A percentile compares a stretch with the other conserved stretches of the same genome.
Conservation (phyloP, 1,140 invertebrate genomes). For the Tetragonula clypearis region DNA sequence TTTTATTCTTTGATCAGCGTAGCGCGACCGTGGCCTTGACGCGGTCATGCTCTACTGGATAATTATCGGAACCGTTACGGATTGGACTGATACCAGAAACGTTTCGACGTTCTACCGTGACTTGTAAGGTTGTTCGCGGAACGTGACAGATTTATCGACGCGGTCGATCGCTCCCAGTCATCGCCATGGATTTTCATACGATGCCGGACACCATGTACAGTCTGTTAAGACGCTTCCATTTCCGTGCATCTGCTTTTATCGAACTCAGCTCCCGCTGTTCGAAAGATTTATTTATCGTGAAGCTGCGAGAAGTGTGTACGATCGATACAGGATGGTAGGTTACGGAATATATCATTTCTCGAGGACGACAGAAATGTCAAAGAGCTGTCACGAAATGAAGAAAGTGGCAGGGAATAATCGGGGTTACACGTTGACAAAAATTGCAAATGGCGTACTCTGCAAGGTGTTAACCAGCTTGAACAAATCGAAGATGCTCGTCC, state of each 20-base stretch:
- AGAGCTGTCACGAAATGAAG: not conserved
- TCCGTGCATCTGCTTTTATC: not conserved
- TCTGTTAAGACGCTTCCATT: not conserved
- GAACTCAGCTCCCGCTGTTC: no score
- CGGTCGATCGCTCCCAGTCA: not conserved
- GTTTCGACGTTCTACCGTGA: not conserved
- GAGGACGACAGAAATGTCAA: not conserved
- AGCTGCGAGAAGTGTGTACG: not conserved
- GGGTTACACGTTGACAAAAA: not conserved
- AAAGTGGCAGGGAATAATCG: not conserved
- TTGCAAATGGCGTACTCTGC: not conserved
- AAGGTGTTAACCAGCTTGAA: not conserved
- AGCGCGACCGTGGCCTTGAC: slow-evolving; percentile 72
- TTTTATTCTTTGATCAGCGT: slow-evolving; percentile 61
- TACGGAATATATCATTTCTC: not conserved
- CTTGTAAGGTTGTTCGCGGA: not conserved
- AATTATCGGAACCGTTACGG: slow-evolving; percentile 57
- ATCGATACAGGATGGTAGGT: not conserved
- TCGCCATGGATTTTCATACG: not conserved
- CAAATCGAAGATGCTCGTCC: not conserved
- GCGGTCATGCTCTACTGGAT: slow-evolving; percentile 55
- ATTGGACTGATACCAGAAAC: slow-evolving; percentile 11
- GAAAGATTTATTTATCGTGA: not conserved
- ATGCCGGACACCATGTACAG: not conserved
- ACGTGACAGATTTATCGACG: slow-evolving; percentile 1